Evolutionary conservation across 2,888 invertebrate genomes (phyloP), one percentile per base, ranked within the genome.

Genomic region (Esperia sulphurella): DNA sequence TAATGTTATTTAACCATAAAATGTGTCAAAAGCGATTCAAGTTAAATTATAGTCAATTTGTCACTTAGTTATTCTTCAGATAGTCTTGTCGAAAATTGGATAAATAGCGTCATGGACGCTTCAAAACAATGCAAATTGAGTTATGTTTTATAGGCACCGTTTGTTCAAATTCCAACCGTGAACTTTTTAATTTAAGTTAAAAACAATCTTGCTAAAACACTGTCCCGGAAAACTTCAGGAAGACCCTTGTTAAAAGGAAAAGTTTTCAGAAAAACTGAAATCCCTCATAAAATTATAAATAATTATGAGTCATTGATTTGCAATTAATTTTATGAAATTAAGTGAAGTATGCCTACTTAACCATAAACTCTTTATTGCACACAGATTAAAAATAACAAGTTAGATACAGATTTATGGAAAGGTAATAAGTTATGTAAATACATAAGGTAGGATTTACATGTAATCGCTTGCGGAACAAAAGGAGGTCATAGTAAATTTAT

Each of bases 131-230:
- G 41, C 31, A 44, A 48, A 49, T 43, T 46, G 39, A 49, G 46
- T 45, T 39, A 43, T 35, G 46, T 39, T 14, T 30, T 13, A 6
- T 41, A 14, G 44, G 14, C 29, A 50, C 14, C 21, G 45, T 48
- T 45, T 42, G 42, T 42, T 39, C 30, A 42, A 40, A 45, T 40
- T 49, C 40, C 47, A 4, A 35, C 33, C 41, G 42, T 41, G 47
- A 71, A 70, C 65, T 68, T 72, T 69, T 65, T 63, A 65, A 71
- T 69, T 69, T 66, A 59, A 61, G 55, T 63, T 61, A 63, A 61
- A 59, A 68, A 66, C 61, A 61, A 61, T 59, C 59, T 55, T 50
- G 44, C 37, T 50, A 51, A 46, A 50, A 54, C 43, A 51, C 50
- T 54, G 51, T 45, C 43, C 43, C 43, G 45, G 35, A 48, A 53